Percentiles rank a stretch among this genome's conserved stretches.
Conservation (phyloP, 2,113 vertebrate species). For the Urocolius indicus region DNA sequence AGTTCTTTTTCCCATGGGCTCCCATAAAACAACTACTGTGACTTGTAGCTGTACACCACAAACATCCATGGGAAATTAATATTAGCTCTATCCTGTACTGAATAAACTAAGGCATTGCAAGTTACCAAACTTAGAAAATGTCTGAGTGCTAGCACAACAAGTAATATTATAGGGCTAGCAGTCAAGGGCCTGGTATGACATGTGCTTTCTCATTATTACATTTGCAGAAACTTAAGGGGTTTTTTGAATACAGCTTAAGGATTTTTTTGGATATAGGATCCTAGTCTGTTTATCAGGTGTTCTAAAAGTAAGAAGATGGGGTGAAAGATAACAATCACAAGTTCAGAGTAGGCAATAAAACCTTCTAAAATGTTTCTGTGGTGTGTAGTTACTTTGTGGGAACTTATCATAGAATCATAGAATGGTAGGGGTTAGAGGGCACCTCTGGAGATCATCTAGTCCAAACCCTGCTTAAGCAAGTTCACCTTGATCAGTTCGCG, state of each 20-base stretch:
- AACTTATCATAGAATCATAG: neutral
- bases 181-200: rapidly evolving
- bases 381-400: neutral
- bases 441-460: no score
- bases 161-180: neutral
- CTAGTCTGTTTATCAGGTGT: neutral
- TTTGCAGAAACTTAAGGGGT: neutral
- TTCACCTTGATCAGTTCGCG: no score
- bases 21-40: neutral
- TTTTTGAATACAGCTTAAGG: neutral
- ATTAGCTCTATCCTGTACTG: neutral
- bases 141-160: neutral
- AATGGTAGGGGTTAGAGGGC: no score
- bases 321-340: neutral
- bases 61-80: neutral
- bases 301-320: neutral
- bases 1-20: neutral
- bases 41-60: neutral
- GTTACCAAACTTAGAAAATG: neutral
- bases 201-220: neutral
- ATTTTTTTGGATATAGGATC: neutral
- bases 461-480: no score
- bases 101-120: neutral
- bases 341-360: neutral
- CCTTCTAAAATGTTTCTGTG: neutral